Evolutionary conservation across 2,113 vertebrate species (phyloP).

Genomic region (Siniperca chuatsi): DNA sequence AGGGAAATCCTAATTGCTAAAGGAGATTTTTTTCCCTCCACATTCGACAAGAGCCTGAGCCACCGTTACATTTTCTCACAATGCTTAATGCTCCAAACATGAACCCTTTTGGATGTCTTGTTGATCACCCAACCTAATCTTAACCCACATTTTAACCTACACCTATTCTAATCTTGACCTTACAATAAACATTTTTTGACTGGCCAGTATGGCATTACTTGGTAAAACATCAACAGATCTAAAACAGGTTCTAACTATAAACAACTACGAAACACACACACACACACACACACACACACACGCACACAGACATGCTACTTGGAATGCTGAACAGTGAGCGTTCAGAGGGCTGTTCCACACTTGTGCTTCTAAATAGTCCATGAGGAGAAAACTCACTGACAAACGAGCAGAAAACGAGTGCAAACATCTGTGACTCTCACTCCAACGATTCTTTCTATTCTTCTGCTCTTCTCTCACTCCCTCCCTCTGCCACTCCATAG

Average conservation of each 20-base stretch:
- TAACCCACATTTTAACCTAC: background rate
- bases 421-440: slow-evolving; percentile 68
- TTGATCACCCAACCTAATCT: background rate
- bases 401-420: slow-evolving; percentile 29
- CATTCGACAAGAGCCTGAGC: background rate
- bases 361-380: slow-evolving; percentile 6
- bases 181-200: background rate
- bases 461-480: slow-evolving; percentile 31
- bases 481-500: slow-evolving; percentile 25
- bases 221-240: background rate
- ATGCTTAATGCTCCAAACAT: background rate
- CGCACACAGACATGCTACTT: background rate
- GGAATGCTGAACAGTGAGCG: background rate
- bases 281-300: background rate
- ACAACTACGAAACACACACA: background rate
- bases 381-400: slow-evolving; percentile 32
- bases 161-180: background rate
- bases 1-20: background rate
- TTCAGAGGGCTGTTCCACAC: slow-evolving; percentile 47
- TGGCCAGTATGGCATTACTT: too few species aligned
- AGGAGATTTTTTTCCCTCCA: background rate
- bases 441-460: slow-evolving; percentile 46
- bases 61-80: background rate
- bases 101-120: too few species aligned
- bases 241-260: background rate